A percentile compares a stretch with the other conserved stretches of the same genome.
Conservation (phyloP, 2,888 invertebrate genomes). For the Philhelius pedissequus region DNA sequence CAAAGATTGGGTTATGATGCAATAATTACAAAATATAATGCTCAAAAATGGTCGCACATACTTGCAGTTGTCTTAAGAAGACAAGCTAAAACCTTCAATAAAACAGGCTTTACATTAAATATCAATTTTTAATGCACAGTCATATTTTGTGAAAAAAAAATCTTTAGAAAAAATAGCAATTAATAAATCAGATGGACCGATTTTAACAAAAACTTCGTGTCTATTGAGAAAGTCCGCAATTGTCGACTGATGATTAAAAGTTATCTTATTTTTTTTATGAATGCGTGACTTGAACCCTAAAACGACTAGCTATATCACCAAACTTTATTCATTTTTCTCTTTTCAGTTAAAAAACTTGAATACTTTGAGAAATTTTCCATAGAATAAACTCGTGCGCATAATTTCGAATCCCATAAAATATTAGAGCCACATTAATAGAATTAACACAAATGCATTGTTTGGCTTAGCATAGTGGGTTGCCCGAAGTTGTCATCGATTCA, state of each 20-base stretch:
- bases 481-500: neutral
- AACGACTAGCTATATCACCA: neutral
- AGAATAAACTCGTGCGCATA: neutral
- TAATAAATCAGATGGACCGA: too few relatives aligned
- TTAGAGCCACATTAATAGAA: neutral
- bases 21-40: conserved; percentile 36
- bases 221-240: too few relatives aligned
- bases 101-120: too few relatives aligned
- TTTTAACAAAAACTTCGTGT: too few relatives aligned
- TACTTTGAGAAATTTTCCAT: neutral
- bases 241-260: too few relatives aligned
- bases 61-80: too few relatives aligned
- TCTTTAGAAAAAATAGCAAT: too few relatives aligned
- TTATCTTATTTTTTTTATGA: neutral
- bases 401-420: neutral
- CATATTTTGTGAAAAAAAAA: too few relatives aligned
- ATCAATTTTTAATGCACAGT: too few relatives aligned
- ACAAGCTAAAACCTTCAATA: too few relatives aligned
- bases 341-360: neutral
- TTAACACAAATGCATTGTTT: neutral
- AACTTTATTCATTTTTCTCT: neutral
- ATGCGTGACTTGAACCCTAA: neutral
- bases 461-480: neutral
- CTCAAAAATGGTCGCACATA: neutral
- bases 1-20: conserved; percentile 52